A percentile compares a stretch with the other conserved stretches of the same genome.
Evolutionary conservation across 1,140 invertebrate species (phyloP).

Genomic region (Drosophila tsacasi): DNA sequence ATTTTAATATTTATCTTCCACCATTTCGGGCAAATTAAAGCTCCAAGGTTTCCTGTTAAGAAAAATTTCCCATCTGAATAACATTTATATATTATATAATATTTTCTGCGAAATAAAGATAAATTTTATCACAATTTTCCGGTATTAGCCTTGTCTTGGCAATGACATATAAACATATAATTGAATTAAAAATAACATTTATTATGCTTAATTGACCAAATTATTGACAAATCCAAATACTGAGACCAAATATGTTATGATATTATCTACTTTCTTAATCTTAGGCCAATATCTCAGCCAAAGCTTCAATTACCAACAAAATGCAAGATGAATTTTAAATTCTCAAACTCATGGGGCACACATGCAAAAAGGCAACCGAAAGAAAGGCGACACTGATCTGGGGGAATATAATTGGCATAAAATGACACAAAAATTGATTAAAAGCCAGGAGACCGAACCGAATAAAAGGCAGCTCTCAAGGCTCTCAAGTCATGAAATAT

Average conservation of each 20-base stretch:
- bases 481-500: constrained; percentile 68
- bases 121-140: not conserved
- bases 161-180: not conserved
- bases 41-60: no score
- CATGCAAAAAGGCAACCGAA: constrained; percentile 7
- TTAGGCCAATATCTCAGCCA: not conserved
- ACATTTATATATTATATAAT: not conserved
- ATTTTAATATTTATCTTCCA: no score
- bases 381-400: constrained; percentile 22
- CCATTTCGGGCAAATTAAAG: no score
- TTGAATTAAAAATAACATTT: not conserved
- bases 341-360: not conserved
- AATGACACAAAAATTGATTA: constrained; percentile 77
- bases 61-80: no score
- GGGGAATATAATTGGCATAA: constrained; percentile 69
- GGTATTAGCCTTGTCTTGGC: not conserved
- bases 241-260: not conserved
- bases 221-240: not conserved
- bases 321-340: constrained; percentile 12
- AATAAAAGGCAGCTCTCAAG: constrained; percentile 32
- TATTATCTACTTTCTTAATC: not conserved
- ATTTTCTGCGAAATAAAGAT: not conserved
- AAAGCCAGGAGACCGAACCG: constrained; percentile 34
- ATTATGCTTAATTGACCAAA: not conserved
- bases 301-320: not conserved